These are phyloP conservation scores for Poeciliopsis occidentalis DNA, from an alignment of 2,113 vertebrate genomes.

Conservation along the genomic window DNA sequence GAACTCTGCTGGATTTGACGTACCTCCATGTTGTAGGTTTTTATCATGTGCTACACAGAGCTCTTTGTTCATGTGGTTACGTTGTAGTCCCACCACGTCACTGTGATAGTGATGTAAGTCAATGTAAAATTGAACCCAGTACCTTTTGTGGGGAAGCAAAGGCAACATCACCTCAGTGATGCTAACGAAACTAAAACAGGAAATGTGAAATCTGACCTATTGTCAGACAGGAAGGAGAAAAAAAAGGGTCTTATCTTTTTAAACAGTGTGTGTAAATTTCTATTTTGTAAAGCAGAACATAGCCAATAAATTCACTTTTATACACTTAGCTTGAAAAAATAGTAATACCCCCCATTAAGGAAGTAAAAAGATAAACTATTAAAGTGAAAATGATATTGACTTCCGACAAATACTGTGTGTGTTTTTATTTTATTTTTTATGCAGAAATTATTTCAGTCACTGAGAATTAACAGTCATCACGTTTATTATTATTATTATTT, in stretches of 20 bases:
- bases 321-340: not conserved
- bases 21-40: too few relatives aligned
- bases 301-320: not conserved
- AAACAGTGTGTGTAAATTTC: not conserved
- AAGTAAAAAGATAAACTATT: not conserved
- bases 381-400: not conserved
- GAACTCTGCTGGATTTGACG: too few relatives aligned
- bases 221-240: not conserved
- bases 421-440: not conserved
- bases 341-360: not conserved
- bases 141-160: too few relatives aligned
- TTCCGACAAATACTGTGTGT: not conserved
- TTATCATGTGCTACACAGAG: too few relatives aligned
- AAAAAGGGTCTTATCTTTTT: not conserved
- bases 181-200: too few relatives aligned
- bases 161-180: too few relatives aligned
- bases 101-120: too few relatives aligned
- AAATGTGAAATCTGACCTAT: not conserved
- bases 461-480: not conserved
- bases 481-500: not conserved
- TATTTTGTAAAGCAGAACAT: not conserved
- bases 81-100: too few relatives aligned
- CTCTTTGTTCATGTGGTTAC: too few relatives aligned
- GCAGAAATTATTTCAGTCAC: not conserved
- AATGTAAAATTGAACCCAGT: too few relatives aligned